phyloP scores from a whole-genome alignment of 2,113 vertebrate species.

The Thomomys bottae region DNA sequence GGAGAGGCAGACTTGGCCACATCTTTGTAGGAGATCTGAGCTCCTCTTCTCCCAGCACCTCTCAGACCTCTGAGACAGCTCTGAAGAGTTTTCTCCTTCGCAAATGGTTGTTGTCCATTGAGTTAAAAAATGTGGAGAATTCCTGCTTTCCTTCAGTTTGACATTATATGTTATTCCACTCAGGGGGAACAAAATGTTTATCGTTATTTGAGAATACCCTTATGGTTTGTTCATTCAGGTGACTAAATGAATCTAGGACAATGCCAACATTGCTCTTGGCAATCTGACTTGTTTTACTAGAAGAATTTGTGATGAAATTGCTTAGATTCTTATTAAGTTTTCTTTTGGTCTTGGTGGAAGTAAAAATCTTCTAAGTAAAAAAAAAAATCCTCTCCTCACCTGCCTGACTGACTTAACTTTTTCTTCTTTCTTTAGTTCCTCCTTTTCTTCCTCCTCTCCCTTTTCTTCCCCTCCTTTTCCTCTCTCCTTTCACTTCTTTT shows the following conservation, averaged over 20 bases:
- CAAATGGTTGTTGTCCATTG: not conserved
- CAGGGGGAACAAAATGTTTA: not conserved
- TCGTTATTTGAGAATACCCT: conserved; percentile 5
- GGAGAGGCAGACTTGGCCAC: not conserved
- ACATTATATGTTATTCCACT: not conserved
- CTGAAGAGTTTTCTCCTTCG: not conserved
- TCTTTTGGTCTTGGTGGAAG: not conserved
- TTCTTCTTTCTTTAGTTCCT: not conserved
- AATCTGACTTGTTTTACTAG: conserved; percentile 34
- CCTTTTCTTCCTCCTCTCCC: too few relatives aligned
- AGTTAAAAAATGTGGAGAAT: not conserved
- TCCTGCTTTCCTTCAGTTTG: conserved; percentile 21
- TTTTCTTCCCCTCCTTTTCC: not conserved
- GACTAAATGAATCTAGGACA: not conserved
- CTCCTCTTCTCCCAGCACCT: too few relatives aligned
- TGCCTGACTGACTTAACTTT: not conserved
- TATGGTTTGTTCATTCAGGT: not conserved
- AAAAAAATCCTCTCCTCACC: not conserved
- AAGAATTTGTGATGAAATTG: conserved; percentile 31
- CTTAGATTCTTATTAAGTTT: not conserved
- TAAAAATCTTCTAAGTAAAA: not conserved
- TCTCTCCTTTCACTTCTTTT: too few relatives aligned
- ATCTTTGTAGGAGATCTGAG: accelerated
- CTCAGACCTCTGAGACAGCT: too few relatives aligned
- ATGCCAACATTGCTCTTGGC: not conserved